Evolutionary conservation across 2,113 vertebrate species (phyloP), one percentile per base, ranked within the genome.

Genomic region (Seriola dumerili): DNA sequence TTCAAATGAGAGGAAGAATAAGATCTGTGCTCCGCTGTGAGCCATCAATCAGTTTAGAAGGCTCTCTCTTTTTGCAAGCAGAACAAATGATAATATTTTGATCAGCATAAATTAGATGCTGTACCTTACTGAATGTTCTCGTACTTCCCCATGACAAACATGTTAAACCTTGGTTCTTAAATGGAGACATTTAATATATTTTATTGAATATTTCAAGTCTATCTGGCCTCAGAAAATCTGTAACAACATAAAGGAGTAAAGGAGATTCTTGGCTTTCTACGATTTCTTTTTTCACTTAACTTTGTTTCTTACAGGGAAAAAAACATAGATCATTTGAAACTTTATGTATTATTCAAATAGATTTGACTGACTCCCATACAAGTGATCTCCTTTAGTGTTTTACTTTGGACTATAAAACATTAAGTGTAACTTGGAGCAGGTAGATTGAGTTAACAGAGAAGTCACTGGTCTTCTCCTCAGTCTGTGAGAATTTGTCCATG

Each of bases 51-150:
- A 85, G 50, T 13, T 59, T 14, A 54, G 32, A 65, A 63, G 46
- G 17, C 57, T 55, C 55, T 79, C 4, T 81, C 59, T 67, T 80
- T 85, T 55, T 77, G 63, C 34, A 25, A 62, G 50, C 61, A 74
- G 46, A 88, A 80, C 63, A 88, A 88, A 90, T 88, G n/a, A 76
- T 78, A 77, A 87, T 72, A 85, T 88, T 87, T 82, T 72, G 44
- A 84, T 76, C 66, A 64, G n/a, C 58, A 86, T 91, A 83, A 88
- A 88, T 90, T 73, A 77, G 36, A 82, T 57, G 36, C 23, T 73
- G 57, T 17, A 40, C 4, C 8, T 80, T n/a, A 55, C 69, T 72
- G 44, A 72, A 32, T 42, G 40, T 36, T 67, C 36, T 61, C 2
- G 65, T 69, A 66, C 42, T 66, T 63, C 42, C 52, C 16, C 32